Conservation (phyloP, 2,888 invertebrate species). For the Eupithecia subfuscata region DNA sequence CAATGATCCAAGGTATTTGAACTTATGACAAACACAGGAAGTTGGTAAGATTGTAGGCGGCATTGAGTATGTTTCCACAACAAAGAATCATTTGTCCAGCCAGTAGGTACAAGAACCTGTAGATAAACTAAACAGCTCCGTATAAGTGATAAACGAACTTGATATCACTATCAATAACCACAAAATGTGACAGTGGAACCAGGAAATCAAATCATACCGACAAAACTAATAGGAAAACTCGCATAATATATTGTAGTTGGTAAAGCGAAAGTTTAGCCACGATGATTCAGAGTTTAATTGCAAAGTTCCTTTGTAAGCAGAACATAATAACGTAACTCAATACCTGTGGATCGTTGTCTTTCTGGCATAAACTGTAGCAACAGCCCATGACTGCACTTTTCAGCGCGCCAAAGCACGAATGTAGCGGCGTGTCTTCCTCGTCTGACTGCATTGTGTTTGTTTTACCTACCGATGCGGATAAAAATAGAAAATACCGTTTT, state of each 20-base stretch:
- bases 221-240: neutral
- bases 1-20: neutral
- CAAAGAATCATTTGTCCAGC: slow-evolving; percentile 17
- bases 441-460: slow-evolving; percentile 80
- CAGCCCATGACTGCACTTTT: slow-evolving; percentile 86
- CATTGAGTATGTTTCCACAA: slow-evolving; percentile 19
- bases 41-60: slow-evolving; percentile 29
- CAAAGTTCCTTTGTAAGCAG: slow-evolving; percentile 11
- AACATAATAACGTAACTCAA: slow-evolving; percentile 39
- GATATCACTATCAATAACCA: slow-evolving; percentile 52
- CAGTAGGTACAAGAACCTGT: neutral
- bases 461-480: slow-evolving; percentile 65
- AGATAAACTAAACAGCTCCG: slow-evolving; percentile 20
- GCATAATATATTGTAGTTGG: neutral
- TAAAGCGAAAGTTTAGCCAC: neutral
- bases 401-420: slow-evolving; percentile 80
- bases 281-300: slow-evolving; percentile 15
- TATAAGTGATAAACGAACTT: slow-evolving; percentile 8
- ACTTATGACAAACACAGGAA: neutral
- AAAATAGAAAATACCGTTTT: slow-evolving; percentile 75
- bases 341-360: slow-evolving; percentile 88
- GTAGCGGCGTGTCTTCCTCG: slow-evolving; percentile 74
- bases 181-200: slow-evolving; percentile 37
- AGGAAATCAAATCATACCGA: neutral
- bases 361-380: slow-evolving; percentile 89